Evolutionary conservation across 2,888 invertebrate genomes (phyloP).

Genomic region (Mimachlamys varia): DNA sequence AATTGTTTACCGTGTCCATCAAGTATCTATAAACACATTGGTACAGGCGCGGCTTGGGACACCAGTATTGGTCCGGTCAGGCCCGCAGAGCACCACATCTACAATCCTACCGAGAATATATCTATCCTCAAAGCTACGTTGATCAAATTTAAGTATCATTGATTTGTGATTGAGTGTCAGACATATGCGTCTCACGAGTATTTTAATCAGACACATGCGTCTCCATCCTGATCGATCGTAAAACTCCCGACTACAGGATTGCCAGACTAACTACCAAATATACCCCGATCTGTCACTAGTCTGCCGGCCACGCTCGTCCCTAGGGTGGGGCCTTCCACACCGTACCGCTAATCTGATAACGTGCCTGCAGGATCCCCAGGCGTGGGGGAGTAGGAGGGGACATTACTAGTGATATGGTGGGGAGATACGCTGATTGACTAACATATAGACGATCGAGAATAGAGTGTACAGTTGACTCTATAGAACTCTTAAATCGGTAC

Average conservation of each 20-base stretch:
- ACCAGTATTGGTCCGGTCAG: not conserved
- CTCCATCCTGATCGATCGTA: not conserved
- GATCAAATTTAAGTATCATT: not conserved
- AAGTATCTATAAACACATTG: too few species aligned
- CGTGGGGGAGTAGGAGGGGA: not conserved
- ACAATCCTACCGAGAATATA: not conserved
- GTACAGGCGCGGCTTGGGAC: too few species aligned
- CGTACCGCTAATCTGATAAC: not conserved
- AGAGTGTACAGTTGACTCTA: not conserved
- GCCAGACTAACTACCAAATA: conserved; percentile 3
- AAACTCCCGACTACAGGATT: not conserved
- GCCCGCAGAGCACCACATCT: not conserved
- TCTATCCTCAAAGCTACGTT: not conserved
- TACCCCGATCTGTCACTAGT: not conserved
- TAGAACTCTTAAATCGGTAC: not conserved
- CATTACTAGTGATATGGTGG: not conserved
- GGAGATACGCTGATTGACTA: not conserved
- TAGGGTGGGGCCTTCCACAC: not conserved
- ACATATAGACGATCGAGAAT: too few species aligned
- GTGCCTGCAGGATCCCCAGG: not conserved
- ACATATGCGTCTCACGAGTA: conserved; percentile 8
- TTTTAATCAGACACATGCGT: conserved; percentile 10
- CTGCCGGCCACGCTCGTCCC: not conserved
- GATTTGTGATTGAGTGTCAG: not conserved
- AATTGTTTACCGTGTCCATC: too few species aligned